Evolutionary conservation across 1,140 invertebrate species (phyloP), one percentile per base, ranked within the genome.

Genomic region (Acromyrmex echinatior): DNA sequence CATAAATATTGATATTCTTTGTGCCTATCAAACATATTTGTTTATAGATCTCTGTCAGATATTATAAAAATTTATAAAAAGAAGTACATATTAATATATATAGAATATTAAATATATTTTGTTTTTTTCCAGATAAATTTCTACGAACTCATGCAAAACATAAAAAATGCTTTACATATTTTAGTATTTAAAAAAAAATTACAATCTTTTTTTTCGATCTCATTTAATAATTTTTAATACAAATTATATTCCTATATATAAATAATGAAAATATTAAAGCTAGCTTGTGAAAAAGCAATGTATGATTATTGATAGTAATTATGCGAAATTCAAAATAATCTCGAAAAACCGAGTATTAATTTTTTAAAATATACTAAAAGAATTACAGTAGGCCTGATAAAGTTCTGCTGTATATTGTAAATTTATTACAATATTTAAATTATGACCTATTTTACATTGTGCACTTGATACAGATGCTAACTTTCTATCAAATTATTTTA

Each of bases 371-470:
- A 76, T 45, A 49, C 2, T 45, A 45, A 70, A 58, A 5, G 4
- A 39, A 45, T 56, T 56, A 18, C n/a, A 6, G 10, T 68, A 56
- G n/a, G 0, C 31, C 7, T 39, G 9, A 21, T 49, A 25, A 45
- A 45, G 1, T 49, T 9, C 39, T 1, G 14, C 56, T 14, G 14
- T 86, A 86, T 81, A 28, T 85, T 87, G 79, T 49, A 90, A 87
- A 68, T 60, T 70, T 3, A 56, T 86, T 78, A 35, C 31, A 76
- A 80, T 18, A 14, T 45, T 74, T 35, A 62, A 28, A 6, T 81
- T 56, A 16, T 35, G 31, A 0, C 3, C 7, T 35, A 35, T 6
- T 35, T 35, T 35, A 35, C 31, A 35, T 35, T 0, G 5, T 35
- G 31, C 31, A 35, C 31, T 35, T 35, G 31, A 35, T 35, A 35